Evolutionary conservation across 1,140 invertebrate species (phyloP).

Genomic region (Musca vetustissima): DNA sequence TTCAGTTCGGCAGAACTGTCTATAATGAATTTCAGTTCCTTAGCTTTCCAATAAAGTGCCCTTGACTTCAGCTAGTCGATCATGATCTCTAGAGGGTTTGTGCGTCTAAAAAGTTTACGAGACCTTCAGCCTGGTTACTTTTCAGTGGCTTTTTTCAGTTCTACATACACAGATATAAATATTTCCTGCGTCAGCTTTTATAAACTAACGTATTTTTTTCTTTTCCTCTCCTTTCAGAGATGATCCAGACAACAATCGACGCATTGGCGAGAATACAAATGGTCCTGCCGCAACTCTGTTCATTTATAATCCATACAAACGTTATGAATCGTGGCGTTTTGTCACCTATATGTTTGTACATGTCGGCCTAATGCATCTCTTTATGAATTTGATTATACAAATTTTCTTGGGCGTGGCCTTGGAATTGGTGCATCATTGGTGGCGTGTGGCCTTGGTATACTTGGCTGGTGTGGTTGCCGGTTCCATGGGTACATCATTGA

Average conservation of each 20-base stretch:
- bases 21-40: too few species aligned
- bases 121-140: too few species aligned
- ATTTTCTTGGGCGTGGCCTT: constrained; percentile 88
- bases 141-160: too few species aligned
- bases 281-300: constrained; percentile 77
- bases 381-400: constrained; percentile 91
- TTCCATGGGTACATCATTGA: constrained; percentile 86
- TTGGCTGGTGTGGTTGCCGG: constrained; percentile 81
- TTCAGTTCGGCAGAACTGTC: too few species aligned
- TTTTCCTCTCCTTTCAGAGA: too few species aligned
- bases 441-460: constrained; percentile 82
- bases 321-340: constrained; percentile 90
- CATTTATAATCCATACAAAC: constrained; percentile 87
- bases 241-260: constrained; percentile 46
- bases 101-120: too few species aligned
- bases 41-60: too few species aligned
- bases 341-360: constrained; percentile 97
- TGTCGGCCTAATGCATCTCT: constrained; percentile 83
- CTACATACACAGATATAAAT: too few species aligned
- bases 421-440: constrained; percentile 95
- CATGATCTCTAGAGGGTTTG: too few species aligned
- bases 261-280: constrained; percentile 56
- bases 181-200: too few species aligned
- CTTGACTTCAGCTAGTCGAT: too few species aligned
- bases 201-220: too few species aligned